Evolutionary conservation across 2,888 invertebrate genomes (phyloP).

Genomic region (Chironomus riparius): DNA sequence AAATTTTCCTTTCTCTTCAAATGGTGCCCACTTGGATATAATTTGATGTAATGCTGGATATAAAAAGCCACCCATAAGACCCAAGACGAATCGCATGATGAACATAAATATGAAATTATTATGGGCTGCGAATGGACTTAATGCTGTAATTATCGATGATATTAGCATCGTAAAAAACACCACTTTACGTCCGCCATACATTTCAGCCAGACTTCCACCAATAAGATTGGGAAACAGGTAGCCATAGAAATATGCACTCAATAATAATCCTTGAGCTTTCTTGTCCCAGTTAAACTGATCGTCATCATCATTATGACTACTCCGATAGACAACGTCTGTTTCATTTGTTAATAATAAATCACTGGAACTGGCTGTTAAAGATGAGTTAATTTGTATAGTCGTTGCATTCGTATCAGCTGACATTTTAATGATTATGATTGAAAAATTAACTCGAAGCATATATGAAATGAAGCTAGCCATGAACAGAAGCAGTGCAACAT

Average conservation of each 20-base stretch:
- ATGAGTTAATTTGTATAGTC: slow-evolving; percentile 28
- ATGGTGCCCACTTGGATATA: slow-evolving; percentile 64
- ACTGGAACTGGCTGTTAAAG: background rate
- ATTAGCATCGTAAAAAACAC: slow-evolving; percentile 44
- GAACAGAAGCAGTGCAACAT: slow-evolving; percentile 53
- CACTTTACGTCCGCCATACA: slow-evolving; percentile 49
- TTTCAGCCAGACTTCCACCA: slow-evolving; percentile 51
- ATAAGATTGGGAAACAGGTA: slow-evolving; percentile 50
- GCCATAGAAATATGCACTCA: slow-evolving; percentile 55
- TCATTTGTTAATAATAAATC: background rate
- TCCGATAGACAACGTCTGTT: background rate
- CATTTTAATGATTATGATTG: slow-evolving; percentile 56
- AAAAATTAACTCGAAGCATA: slow-evolving; percentile 59
- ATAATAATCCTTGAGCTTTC: slow-evolving; percentile 48
- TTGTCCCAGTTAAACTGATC: slow-evolving; percentile 42
- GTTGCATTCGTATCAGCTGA: slow-evolving; percentile 37
- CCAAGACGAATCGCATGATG: slow-evolving; percentile 46
- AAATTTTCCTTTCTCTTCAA: slow-evolving; percentile 64
- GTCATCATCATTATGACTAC: background rate
- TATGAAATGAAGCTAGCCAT: slow-evolving; percentile 56
- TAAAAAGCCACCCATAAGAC: slow-evolving; percentile 51
- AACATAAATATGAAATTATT: slow-evolving; percentile 46
- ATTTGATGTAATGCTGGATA: slow-evolving; percentile 57
- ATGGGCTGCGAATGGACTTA: slow-evolving; percentile 48
- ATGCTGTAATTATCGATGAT: slow-evolving; percentile 45